Evolutionary conservation across 92 coral and sea anemone species (phyloP).

Genomic region (Phymanthus crucifer): DNA sequence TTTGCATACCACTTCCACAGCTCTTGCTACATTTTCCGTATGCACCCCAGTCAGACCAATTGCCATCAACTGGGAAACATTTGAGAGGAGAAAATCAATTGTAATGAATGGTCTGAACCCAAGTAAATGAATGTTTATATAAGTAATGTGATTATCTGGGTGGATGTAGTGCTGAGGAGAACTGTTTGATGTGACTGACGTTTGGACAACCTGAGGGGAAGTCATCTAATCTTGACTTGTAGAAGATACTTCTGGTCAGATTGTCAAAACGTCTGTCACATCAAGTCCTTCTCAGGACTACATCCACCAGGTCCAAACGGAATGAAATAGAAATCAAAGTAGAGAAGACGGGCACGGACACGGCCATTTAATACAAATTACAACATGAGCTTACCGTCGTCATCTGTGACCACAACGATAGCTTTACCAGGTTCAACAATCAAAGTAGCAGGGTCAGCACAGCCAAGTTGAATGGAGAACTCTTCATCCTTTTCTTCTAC

Average conservation of each 20-base stretch:
- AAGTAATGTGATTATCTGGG: too few species aligned
- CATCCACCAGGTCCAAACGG: too few species aligned
- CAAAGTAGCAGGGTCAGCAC: constrained; percentile 8
- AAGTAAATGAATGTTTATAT: too few species aligned
- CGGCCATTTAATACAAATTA: too few species aligned
- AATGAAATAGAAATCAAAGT: not conserved
- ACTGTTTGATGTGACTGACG: too few species aligned
- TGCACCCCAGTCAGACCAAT: constrained; percentile 9
- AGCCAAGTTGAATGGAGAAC: constrained; percentile 8
- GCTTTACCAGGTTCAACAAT: constrained; percentile 9
- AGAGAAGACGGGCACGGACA: not conserved
- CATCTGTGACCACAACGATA: not conserved
- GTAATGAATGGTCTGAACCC: not conserved
- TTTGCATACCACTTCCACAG: not conserved
- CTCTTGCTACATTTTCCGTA: not conserved
- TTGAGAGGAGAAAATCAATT: not conserved
- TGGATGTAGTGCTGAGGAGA: too few species aligned
- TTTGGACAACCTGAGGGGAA: too few species aligned
- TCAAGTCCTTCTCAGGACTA: too few species aligned
- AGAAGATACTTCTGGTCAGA: too few species aligned
- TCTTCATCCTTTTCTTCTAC: constrained; percentile 13
- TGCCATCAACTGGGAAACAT: constrained; percentile 14
- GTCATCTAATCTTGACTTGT: too few species aligned
- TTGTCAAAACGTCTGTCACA: too few species aligned
- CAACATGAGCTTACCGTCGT: constrained; percentile 18